Base-by-base conservation (phyloP, 2,888 invertebrate genomes). In the Drosophila macrospina region DNA sequence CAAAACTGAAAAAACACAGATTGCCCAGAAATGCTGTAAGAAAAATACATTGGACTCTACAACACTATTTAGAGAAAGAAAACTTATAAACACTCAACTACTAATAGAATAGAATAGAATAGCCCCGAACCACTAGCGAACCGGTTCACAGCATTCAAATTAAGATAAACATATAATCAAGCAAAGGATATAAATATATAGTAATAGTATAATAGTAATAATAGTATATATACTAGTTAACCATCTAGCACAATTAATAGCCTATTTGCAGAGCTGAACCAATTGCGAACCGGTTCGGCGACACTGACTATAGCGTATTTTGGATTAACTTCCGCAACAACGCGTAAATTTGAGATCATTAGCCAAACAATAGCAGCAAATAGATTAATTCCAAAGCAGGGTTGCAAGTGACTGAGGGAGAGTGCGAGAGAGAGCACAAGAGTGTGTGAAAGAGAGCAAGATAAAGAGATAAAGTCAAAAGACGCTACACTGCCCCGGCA, bases 401-500 rank as follows among this genome's bases (percentile, higher is more conserved):
- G 39, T 16, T 39, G 30, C 3, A 16, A 6, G 16, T 28, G 37
- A 11, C 36, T 11, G 11, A 20, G 28, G 28, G 13, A 13, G 26
- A 28, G 5, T 37, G 4, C n/a, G 0, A 16, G 52, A 34, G 15
- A 28, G 20, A 30, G 5, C 13, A 47, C 34, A n/a, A 28, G 20
- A 24, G 5, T 11, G 44, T 45, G 20, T 32, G 13, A 34, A 26
- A 30, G 15, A 26, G 6, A 13, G 6, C 24, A 6, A 26, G 8
- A 2, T 24, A 28, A 26, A 10, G 13, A 26, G 15, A 42, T 44
- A 41, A 67, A 74, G 71, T 68, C 62, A 78, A 78, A 78, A 69
- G 79, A 74, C 60, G 63, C 24, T 47, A 6, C 63, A 52, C 75
- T 61, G 80, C 84, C 84, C 78, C 52, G 60, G 51, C 85, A 78